Conservation (phyloP, 2,888 invertebrate species). For the Copidosoma aretas region DNA sequence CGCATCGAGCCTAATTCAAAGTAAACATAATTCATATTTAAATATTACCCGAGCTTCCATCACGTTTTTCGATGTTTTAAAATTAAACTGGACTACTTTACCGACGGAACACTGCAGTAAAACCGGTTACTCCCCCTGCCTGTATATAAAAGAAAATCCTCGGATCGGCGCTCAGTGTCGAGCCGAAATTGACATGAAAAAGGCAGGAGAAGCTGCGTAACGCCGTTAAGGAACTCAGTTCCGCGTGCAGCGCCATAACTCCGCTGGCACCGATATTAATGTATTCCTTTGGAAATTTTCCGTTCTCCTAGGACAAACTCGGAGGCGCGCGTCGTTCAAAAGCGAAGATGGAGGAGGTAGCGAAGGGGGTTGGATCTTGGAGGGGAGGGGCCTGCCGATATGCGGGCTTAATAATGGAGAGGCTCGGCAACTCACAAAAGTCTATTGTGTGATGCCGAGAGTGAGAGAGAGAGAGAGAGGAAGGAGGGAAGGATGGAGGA, state of each 20-base stretch:
- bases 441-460: constrained; percentile 43
- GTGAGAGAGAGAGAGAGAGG: not conserved
- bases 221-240: not conserved
- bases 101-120: no score
- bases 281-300: constrained; percentile 48
- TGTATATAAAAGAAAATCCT: no score
- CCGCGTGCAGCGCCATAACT: constrained; percentile 25
- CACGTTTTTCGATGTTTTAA: no score
- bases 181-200: no score
- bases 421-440: constrained; percentile 45
- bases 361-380: constrained; percentile 32
- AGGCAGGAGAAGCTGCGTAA: no score
- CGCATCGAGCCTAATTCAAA: no score
- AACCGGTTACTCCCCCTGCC: no score
- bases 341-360: constrained; percentile 10
- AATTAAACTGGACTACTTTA: no score
- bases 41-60: no score
- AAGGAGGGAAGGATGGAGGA: constrained; percentile 23
- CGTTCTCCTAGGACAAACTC: constrained; percentile 44
- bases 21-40: no score
- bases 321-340: constrained; percentile 28
- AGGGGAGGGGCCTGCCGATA: constrained; percentile 47
- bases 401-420: constrained; percentile 48
- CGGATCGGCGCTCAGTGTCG: no score
- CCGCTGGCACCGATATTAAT: constrained; percentile 43